Evolutionary conservation across 2,113 vertebrate genomes (phyloP).

Genomic region (Alligator mississippiensis): DNA sequence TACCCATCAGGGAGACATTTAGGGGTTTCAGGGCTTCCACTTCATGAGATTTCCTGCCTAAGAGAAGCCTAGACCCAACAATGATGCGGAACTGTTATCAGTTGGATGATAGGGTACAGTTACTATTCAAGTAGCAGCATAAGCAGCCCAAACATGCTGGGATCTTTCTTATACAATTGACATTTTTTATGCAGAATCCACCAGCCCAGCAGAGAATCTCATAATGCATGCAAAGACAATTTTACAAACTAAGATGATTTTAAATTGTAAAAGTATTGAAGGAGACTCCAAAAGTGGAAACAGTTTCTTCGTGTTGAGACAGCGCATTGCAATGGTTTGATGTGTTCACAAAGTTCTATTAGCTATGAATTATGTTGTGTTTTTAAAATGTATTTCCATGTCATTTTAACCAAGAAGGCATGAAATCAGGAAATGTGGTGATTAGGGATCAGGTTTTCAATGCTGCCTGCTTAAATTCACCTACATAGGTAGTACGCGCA

Average conservation of each 20-base stretch:
- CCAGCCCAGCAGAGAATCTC: background rate
- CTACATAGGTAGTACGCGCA: rapidly evolving
- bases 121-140: rapidly evolving
- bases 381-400: background rate
- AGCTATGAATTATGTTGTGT: background rate
- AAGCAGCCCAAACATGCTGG: rapidly evolving
- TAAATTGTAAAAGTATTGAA: background rate
- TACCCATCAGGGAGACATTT: background rate
- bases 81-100: rapidly evolving
- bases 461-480: background rate
- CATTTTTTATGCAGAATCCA: background rate
- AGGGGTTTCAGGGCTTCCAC: background rate
- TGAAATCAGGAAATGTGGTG: background rate
- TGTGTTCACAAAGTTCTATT: background rate
- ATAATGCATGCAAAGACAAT: background rate
- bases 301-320: background rate
- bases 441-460: background rate
- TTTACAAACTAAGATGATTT: background rate
- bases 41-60: background rate
- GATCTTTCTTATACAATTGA: background rate
- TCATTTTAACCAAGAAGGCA: background rate
- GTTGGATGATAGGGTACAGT: too few species aligned
- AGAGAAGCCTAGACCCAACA: background rate
- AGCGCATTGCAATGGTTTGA: background rate
- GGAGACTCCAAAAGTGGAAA: background rate